Base-by-base conservation (phyloP, 2,888 invertebrate genomes). In the Podotricha telesiphe region DNA sequence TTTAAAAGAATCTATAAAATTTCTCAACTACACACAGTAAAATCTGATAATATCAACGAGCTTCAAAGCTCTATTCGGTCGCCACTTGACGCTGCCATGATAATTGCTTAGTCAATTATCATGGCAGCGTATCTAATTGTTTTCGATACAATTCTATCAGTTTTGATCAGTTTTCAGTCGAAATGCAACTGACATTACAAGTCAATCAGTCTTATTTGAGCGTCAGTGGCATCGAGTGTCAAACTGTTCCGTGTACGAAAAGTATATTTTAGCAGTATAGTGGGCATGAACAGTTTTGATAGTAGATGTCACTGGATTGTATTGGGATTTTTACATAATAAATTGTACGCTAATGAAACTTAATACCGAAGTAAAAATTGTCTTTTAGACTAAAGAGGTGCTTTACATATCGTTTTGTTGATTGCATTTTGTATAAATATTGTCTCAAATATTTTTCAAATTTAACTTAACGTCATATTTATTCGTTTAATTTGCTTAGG, bases 31-130 rank as follows among this genome's bases (percentile, higher is more conserved):
- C 79, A n/a, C n/a, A 79, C 74, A 73, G 34, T 77, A 81, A 82
- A 84, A 84, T 83, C 80, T 86, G 78, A 81, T 79, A 82, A 78
- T 83, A 86, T 84, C 80, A 85, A 85, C 75, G 70, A 68, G 58
- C 74, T 61, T 19, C 11, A 22, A 37, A 40, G 59, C 64, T 70
- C 67, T 66, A 73, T 7, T 69, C 72, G 67, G 71, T 74, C 72
- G 68, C 70, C 64, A 50, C 62, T 62, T 22, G 63, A 67, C 56
- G 59, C 34, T 53, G 59, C 68, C 34, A 62, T 22, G 45, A 45
- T 45, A 45, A 59, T 34, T 40, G 56, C 22, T 55, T 17, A 59
- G 50, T 62, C n/a, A n/a, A n/a, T n/a, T n/a, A n/a, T n/a, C n/a
- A n/a, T n/a, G n/a, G n/a, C n/a, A n/a, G n/a, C n/a, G n/a, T n/a